These are phyloP conservation scores for Cygnus olor DNA, from an alignment of 2,797 vertebrate genomes.

Conservation along the genomic window DNA sequence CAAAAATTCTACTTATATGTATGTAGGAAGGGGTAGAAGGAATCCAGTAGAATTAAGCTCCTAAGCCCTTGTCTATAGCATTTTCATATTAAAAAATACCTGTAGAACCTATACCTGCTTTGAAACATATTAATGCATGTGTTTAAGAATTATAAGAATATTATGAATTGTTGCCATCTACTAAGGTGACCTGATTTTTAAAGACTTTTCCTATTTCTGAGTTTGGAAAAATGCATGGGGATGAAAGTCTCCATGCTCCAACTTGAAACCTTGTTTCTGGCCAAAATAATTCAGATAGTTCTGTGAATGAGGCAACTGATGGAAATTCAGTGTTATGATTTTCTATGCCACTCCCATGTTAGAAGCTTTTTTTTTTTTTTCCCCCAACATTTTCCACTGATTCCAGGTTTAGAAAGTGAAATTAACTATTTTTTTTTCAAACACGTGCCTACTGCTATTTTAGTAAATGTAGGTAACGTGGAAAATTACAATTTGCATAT, in stretches of 20 bases:
- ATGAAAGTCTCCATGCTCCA: neutral
- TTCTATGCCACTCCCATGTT: neutral
- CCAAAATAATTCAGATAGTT: conserved; percentile 24
- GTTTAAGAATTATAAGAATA: neutral
- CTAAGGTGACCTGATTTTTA: neutral
- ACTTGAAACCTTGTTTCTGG: neutral
- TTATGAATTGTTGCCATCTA: neutral
- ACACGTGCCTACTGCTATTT: neutral
- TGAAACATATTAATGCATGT: neutral
- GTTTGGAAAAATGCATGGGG: neutral
- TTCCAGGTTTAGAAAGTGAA: neutral
- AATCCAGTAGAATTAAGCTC: neutral
- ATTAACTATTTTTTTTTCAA: neutral
- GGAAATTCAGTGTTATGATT: neutral
- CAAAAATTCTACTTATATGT: neutral
- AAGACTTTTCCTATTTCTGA: neutral
- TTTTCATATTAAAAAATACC: neutral
- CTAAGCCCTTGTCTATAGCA: neutral
- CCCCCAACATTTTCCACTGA: neutral
- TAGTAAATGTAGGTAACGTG: neutral
- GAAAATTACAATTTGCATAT: neutral
- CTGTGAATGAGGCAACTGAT: conserved; percentile 6
- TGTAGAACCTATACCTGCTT: neutral
- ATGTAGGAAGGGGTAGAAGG: neutral
- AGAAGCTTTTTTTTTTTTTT: neutral